Evolutionary conservation across 2,888 invertebrate species (phyloP).

Genomic region (Anagyrus pseudococci): DNA sequence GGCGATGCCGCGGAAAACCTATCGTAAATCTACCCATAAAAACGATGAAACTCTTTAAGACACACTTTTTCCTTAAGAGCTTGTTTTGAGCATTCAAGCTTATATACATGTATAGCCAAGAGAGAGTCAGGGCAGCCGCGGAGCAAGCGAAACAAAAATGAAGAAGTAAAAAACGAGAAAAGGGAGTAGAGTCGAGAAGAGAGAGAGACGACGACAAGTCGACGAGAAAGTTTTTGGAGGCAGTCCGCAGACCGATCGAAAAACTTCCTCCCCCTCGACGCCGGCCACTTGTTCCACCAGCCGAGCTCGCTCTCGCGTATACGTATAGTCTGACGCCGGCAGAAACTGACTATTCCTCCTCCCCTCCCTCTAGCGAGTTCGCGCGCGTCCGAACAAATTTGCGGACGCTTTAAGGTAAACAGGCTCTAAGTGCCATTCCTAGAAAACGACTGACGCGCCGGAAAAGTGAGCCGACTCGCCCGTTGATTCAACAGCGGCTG

Average conservation of each 20-base stretch:
- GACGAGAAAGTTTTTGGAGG: background rate
- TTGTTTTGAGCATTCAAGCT: conserved; percentile 29
- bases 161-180: conserved; percentile 28
- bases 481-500: too few relatives aligned
- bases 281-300: conserved; percentile 21
- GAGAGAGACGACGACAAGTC: conserved; percentile 18
- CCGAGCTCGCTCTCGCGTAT: background rate
- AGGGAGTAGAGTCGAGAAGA: conserved; percentile 18
- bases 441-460: too few relatives aligned
- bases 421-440: background rate
- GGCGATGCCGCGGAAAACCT: too few relatives aligned
- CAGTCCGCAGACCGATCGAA: conserved; percentile 22
- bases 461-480: too few relatives aligned
- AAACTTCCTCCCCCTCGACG: conserved; percentile 18
- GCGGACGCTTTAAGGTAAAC: conserved; percentile 7
- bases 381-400: conserved; percentile 20
- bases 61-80: conserved; percentile 25
- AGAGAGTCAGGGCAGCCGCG: background rate
- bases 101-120: background rate
- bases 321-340: background rate
- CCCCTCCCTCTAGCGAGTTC: conserved; percentile 2
- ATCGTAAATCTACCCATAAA: too few relatives aligned
- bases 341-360: background rate
- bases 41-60: too few relatives aligned
- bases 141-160: conserved; percentile 24